Evolutionary conservation across 2,113 vertebrate genomes (phyloP), one percentile per base, ranked within the genome.

Genomic region (Otolemur garnettii): DNA sequence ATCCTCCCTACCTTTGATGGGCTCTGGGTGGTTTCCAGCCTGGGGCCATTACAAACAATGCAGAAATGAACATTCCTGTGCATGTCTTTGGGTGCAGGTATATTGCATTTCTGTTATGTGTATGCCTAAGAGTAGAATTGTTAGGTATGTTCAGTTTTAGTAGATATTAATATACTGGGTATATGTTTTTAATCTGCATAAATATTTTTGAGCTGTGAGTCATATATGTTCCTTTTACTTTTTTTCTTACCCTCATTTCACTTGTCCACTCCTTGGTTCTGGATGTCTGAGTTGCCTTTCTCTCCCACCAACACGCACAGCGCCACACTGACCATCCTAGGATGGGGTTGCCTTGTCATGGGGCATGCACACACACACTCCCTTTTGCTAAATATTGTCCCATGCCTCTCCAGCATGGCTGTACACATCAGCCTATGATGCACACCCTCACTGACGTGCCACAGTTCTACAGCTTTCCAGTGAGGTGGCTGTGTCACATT

Each of bases 171-270:
- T 81, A n/a, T 75, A 57, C 35, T 28, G 33, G 57, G 17, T 59
- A 7, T 55, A 21, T 77, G 28, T 42, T 88, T 88, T 84, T 79
- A 81, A 91, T 79, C 19, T 45, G 45, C 1, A 9, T 72, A 66
- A 85, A 30, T 78, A 53, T 64, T 55, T 66, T 57, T 91, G 93
- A 82, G 50, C 71, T 93, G 71, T 83, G 59, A 83, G 38, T 60
- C 38, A 60, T 35, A 68, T 90, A 60, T 35, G 81, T 90, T 82
- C 8, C 33, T 90, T 62, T 81, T 55, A 21, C 24, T 7, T 9
- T 26, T 38, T 42, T 64, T 13, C 55, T 66, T 24, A 26, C 7
- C 7, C 17, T 35, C 42, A 33, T 64, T 62, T 85, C 55, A 60
- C 42, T 35, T 1, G 19, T 71, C 75, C 69, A 50, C n/a, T 60